These are phyloP conservation scores for Tetrax tetrax DNA, from an alignment of 2,113 vertebrate genomes.

Conservation along the genomic window DNA sequence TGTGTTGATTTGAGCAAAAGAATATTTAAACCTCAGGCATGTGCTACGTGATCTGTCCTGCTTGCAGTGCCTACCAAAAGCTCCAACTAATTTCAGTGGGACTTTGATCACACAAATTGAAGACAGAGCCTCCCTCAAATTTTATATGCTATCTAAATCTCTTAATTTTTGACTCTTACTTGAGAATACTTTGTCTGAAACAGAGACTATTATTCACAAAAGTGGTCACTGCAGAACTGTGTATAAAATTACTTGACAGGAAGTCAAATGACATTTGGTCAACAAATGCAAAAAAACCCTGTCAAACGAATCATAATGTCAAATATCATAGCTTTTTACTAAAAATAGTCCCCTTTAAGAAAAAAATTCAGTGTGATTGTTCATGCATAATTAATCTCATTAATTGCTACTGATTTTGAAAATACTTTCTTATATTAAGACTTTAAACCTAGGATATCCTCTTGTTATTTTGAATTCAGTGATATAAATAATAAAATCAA, in stretches of 20 bases:
- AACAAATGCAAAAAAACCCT: neutral
- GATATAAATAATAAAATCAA: neutral
- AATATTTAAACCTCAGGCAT: neutral
- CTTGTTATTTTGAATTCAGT: neutral
- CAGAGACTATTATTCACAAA: neutral
- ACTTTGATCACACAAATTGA: neutral
- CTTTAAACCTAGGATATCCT: neutral
- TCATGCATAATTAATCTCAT: constrained; percentile 15
- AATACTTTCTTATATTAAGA: neutral
- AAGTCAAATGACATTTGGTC: neutral
- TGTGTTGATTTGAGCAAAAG: neutral
- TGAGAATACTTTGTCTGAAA: neutral
- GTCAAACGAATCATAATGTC: neutral
- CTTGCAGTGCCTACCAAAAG: neutral
- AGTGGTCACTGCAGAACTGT: neutral
- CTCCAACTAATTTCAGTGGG: neutral
- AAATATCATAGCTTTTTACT: neutral
- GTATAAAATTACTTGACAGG: neutral
- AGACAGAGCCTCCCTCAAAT: neutral
- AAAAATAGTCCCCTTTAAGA: neutral
- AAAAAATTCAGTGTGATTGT: neutral
- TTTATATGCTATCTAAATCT: neutral
- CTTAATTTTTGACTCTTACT: neutral
- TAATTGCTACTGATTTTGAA: constrained; percentile 11
- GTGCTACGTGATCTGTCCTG: neutral